Conservation (phyloP, 2,113 vertebrate genomes). For the Epinephelus cyanopodus region DNA sequence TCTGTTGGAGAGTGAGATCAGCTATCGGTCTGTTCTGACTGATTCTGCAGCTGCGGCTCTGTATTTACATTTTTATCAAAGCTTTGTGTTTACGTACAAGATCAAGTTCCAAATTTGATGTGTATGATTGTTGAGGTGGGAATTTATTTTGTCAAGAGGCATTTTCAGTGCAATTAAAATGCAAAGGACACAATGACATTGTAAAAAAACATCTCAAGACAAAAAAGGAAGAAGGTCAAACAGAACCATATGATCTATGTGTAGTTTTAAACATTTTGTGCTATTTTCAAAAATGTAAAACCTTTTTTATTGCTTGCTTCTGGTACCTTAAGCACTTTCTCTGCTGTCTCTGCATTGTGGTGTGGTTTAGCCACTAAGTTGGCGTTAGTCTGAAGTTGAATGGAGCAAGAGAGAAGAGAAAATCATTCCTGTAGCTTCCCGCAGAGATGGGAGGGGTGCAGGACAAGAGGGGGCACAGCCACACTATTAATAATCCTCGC, state of each 20-base stretch:
- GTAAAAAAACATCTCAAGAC: not conserved
- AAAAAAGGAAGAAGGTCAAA: not conserved
- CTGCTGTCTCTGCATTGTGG: not conserved
- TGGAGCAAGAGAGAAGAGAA: not conserved
- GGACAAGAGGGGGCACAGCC: not conserved
- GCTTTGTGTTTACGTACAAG: not conserved
- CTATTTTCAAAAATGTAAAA: not conserved
- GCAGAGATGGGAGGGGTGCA: slow-evolving; percentile 8
- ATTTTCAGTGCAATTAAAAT: not conserved
- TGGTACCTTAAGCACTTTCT: not conserved
- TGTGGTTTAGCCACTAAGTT: not conserved
- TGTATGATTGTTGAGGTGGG: not conserved
- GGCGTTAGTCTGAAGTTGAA: not conserved
- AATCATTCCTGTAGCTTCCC: slow-evolving; percentile 5
- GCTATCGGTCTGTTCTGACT: not conserved
- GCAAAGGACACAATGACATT: not conserved
- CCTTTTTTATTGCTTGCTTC: not conserved
- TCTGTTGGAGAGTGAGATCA: not conserved
- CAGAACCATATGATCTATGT: not conserved
- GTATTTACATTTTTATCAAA: not conserved
- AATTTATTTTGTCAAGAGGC: not conserved
- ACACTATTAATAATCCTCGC: slow-evolving; percentile 65
- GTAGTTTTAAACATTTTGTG: not conserved
- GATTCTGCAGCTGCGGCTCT: slow-evolving; percentile 13
- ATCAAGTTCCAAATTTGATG: not conserved